These are phyloP conservation scores for Vombatus ursinus DNA, from an alignment of 2,113 vertebrate species.

Conservation along the genomic window DNA sequence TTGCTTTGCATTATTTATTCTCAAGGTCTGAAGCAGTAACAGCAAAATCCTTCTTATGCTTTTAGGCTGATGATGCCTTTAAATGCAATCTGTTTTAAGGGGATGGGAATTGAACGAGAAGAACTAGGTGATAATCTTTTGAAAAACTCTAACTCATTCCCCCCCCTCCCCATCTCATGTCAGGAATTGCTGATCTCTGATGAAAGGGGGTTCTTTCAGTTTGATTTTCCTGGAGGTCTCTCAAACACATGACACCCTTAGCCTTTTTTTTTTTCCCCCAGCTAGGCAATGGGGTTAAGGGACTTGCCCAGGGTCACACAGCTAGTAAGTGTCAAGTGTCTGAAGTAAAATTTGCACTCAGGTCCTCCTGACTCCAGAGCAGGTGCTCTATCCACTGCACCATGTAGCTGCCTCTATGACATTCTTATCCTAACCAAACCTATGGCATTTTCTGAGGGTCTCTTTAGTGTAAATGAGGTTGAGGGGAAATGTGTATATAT, in stretches of 20 bases:
- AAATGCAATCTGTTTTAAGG: neutral
- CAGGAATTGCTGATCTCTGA: slow-evolving; percentile 27
- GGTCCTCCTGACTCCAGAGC: too few species aligned
- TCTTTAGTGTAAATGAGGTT: neutral
- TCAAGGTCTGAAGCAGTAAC: slow-evolving; percentile 5
- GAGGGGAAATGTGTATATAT: neutral
- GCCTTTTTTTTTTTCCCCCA: too few species aligned
- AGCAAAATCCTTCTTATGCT: slow-evolving; percentile 18
- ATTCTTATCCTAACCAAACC: neutral
- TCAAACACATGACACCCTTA: neutral
- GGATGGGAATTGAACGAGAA: neutral
- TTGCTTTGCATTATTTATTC: slow-evolving; percentile 25
- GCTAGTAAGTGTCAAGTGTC: too few species aligned
- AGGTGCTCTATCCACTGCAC: too few species aligned
- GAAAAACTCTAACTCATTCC: neutral
- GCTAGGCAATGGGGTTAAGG: too few species aligned
- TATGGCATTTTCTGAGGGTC: neutral
- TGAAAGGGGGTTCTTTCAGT: slow-evolving; percentile 8
- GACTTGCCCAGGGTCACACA: too few species aligned
- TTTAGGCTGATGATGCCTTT: neutral
- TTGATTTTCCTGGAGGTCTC: slow-evolving; percentile 17
- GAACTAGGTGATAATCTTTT: neutral
- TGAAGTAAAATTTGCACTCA: too few species aligned
- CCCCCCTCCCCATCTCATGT: neutral
- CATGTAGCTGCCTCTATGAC: neutral